Conservation (phyloP, 2,888 invertebrate genomes). For the Pheosia tremula region DNA sequence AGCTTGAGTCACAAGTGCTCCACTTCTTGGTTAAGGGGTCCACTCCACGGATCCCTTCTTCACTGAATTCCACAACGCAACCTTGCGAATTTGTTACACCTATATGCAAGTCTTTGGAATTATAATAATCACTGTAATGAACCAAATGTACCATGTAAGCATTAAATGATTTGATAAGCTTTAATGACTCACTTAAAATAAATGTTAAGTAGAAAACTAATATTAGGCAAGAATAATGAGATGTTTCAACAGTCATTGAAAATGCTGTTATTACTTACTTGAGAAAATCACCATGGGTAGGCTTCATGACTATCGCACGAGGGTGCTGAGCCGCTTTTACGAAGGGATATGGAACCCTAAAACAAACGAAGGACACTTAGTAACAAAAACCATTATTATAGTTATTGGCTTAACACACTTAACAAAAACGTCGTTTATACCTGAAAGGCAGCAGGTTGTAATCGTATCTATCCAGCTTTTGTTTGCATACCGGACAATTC, state of each 20-base stretch:
- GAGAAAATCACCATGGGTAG: constrained; percentile 94
- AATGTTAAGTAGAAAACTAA: neutral
- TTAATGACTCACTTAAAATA: constrained; percentile 22
- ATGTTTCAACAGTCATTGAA: constrained; percentile 5
- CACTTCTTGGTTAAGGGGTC: constrained; percentile 87
- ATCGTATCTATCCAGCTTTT: constrained; percentile 81
- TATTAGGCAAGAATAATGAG: neutral
- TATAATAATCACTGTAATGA: constrained; percentile 90
- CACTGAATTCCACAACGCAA: constrained; percentile 93
- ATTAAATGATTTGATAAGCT: constrained; percentile 18
- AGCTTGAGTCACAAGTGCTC: constrained; percentile 80
- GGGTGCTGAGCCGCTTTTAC: constrained; percentile 91
- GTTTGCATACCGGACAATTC: constrained; percentile 91
- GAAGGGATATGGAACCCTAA: constrained; percentile 93
- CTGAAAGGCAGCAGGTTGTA: constrained; percentile 91
- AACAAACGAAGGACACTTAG: constrained; percentile 69
- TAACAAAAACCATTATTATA: constrained; percentile 63
- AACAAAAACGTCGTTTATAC: constrained; percentile 60
- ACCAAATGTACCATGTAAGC: constrained; percentile 19
- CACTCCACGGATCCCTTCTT: constrained; percentile 87
- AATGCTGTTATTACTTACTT: constrained; percentile 83
- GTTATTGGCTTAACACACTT: constrained; percentile 11
- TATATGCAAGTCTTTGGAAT: constrained; percentile 94
- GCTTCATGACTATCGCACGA: constrained; percentile 93
- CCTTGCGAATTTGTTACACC: constrained; percentile 94